phyloP scores from a whole-genome alignment of 2,888 invertebrate species.

The Lagria hirta region DNA sequence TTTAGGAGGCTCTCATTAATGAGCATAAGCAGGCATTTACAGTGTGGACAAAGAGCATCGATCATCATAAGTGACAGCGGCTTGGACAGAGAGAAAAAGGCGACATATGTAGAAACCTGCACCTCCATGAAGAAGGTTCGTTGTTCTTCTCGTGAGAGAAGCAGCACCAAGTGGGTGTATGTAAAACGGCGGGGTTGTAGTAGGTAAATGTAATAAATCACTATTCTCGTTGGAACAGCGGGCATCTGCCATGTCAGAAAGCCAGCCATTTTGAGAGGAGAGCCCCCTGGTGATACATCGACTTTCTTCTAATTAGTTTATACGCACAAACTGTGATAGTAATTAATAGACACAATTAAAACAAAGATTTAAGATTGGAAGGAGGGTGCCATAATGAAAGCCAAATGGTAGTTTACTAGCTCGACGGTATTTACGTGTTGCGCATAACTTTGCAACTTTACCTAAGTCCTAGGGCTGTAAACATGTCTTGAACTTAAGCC shows the following conservation, averaged over 20 bases:
- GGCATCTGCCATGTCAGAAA: slow-evolving; percentile 41
- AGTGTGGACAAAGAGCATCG: slow-evolving; percentile 39
- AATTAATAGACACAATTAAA: slow-evolving; percentile 54
- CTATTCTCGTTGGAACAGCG: slow-evolving; percentile 46
- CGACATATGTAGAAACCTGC: slow-evolving; percentile 41
- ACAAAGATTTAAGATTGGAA: slow-evolving; percentile 52
- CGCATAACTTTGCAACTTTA: slow-evolving; percentile 55
- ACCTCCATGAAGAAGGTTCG: neutral
- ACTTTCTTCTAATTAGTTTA: slow-evolving; percentile 49
- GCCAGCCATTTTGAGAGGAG: slow-evolving; percentile 44
- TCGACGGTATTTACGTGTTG: slow-evolving; percentile 55
- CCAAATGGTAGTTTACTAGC: slow-evolving; percentile 51
- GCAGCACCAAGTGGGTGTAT: slow-evolving; percentile 44
- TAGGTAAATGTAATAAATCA: slow-evolving; percentile 44
- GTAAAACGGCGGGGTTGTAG: slow-evolving; percentile 41
- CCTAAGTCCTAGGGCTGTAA: slow-evolving; percentile 54
- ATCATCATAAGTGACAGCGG: slow-evolving; percentile 48
- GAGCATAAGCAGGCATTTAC: slow-evolving; percentile 44
- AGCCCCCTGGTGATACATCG: slow-evolving; percentile 42
- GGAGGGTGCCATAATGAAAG: slow-evolving; percentile 51
- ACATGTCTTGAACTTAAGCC: slow-evolving; percentile 54
- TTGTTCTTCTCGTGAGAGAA: too few species aligned
- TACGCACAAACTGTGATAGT: slow-evolving; percentile 48
- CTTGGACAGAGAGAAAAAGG: slow-evolving; percentile 35
- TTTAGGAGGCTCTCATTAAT: slow-evolving; percentile 34